phyloP scores from a whole-genome alignment of 2,113 vertebrate species.

The Eulemur rufifrons region DNA sequence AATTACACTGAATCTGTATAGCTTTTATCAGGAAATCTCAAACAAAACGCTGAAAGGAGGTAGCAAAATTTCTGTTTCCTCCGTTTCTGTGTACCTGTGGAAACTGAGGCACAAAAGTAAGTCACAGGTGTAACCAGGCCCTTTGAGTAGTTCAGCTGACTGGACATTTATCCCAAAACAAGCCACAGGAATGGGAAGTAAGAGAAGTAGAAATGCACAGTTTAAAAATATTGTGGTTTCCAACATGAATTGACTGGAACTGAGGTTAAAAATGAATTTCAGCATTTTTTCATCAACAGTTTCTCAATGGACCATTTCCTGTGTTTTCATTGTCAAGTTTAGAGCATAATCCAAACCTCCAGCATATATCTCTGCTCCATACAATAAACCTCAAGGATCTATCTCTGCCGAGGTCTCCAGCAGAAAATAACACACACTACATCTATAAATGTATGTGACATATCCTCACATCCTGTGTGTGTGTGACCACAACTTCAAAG shows the following conservation, averaged over 20 bases:
- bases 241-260: neutral
- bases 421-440: neutral
- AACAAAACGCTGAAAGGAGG: neutral
- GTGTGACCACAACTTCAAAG: neutral
- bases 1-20: too few relatives aligned
- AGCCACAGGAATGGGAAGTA: neutral
- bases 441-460: neutral
- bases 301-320: constrained; percentile 7
- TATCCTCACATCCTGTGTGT: neutral
- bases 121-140: neutral
- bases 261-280: neutral
- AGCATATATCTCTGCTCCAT: neutral
- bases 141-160: neutral
- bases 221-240: neutral
- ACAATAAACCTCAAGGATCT: neutral
- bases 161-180: neutral
- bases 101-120: neutral
- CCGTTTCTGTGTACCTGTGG: neutral
- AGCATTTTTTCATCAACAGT: neutral
- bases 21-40: neutral
- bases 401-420: neutral
- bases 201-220: neutral
- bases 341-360: neutral
- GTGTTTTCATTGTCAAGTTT: neutral
- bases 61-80: neutral